Percentiles rank a stretch among this genome's conserved stretches.
phyloP scores from a whole-genome alignment of 1,140 invertebrate genomes.

The Eriosoma lanigerum region DNA sequence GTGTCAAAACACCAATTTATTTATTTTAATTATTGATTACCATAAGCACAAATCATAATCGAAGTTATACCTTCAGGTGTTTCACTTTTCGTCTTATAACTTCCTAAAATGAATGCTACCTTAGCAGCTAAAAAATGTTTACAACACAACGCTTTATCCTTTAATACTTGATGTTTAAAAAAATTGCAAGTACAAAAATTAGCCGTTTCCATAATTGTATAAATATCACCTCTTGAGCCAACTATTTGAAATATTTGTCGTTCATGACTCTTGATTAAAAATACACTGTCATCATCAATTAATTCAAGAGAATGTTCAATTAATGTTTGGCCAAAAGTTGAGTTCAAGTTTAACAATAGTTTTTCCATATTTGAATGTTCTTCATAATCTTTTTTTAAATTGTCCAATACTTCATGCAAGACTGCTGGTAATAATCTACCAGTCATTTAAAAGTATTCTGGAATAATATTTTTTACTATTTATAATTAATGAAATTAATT shows the following conservation, averaged over 20 bases:
- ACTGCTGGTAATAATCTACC: slow-evolving; percentile 22
- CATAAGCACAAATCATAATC: slow-evolving; percentile 27
- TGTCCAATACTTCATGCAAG: slow-evolving; percentile 11
- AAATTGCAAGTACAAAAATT: slow-evolving; percentile 42
- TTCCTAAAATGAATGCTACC: slow-evolving; percentile 29
- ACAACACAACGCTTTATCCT: slow-evolving; percentile 38
- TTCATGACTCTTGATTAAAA: slow-evolving; percentile 16
- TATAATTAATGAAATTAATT: background rate
- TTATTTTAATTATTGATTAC: slow-evolving; percentile 24
- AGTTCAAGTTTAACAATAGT: slow-evolving; percentile 32
- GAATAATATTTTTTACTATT: background rate
- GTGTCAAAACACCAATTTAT: background rate
- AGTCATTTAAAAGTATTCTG: slow-evolving; percentile 42
- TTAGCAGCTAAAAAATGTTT: slow-evolving; percentile 50
- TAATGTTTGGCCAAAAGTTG: slow-evolving; percentile 2
- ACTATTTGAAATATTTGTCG: slow-evolving; percentile 38
- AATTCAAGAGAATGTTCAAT: slow-evolving; percentile 36
- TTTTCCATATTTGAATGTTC: background rate
- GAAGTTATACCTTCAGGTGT: slow-evolving; percentile 12
- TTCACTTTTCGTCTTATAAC: slow-evolving; percentile 20
- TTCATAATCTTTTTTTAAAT: slow-evolving; percentile 22
- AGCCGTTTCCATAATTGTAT: slow-evolving; percentile 30
- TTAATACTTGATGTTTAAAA: slow-evolving; percentile 41
- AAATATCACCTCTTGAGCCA: slow-evolving; percentile 45
- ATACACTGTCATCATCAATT: slow-evolving; percentile 44